Percentiles rank a stretch among this genome's conserved stretches.
Evolutionary conservation across 1,140 invertebrate genomes (phyloP).

Genomic region (Apis cerana): DNA sequence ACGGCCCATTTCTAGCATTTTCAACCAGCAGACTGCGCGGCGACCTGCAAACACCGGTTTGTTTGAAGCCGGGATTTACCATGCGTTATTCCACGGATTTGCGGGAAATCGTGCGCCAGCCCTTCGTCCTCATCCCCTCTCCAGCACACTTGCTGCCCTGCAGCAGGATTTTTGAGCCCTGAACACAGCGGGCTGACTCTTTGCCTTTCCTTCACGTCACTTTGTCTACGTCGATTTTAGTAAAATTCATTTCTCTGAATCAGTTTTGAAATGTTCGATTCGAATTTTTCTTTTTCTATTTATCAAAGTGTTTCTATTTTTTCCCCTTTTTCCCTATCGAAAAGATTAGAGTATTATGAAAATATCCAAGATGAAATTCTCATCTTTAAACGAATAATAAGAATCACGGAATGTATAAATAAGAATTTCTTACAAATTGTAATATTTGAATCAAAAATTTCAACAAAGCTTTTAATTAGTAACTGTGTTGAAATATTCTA

Average conservation of each 20-base stretch:
- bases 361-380: too few relatives aligned
- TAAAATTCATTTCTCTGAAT: slow-evolving; percentile 21
- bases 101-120: slow-evolving; percentile 28
- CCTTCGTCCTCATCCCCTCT: neutral
- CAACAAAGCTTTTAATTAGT: too few relatives aligned
- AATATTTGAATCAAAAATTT: too few relatives aligned
- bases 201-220: neutral
- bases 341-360: too few relatives aligned
- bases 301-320: too few relatives aligned
- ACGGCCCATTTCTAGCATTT: slow-evolving; percentile 64
- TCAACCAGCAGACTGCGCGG: slow-evolving; percentile 57
- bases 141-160: neutral
- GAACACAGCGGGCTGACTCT: neutral
- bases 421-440: too few relatives aligned
- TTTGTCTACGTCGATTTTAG: neutral
- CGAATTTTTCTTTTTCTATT: too few relatives aligned
- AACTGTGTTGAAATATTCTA: too few relatives aligned
- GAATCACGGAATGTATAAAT: too few relatives aligned
- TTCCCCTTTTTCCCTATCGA: too few relatives aligned
- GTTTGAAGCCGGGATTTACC: slow-evolving; percentile 67
- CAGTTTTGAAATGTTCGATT: neutral
- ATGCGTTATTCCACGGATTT: slow-evolving; percentile 62
- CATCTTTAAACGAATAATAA: too few relatives aligned
- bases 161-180: slow-evolving; percentile 16
- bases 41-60: slow-evolving; percentile 63